These are phyloP conservation scores for Horisme vitalbata DNA, from an alignment of 2,888 invertebrate genomes.

Conservation along the genomic window DNA sequence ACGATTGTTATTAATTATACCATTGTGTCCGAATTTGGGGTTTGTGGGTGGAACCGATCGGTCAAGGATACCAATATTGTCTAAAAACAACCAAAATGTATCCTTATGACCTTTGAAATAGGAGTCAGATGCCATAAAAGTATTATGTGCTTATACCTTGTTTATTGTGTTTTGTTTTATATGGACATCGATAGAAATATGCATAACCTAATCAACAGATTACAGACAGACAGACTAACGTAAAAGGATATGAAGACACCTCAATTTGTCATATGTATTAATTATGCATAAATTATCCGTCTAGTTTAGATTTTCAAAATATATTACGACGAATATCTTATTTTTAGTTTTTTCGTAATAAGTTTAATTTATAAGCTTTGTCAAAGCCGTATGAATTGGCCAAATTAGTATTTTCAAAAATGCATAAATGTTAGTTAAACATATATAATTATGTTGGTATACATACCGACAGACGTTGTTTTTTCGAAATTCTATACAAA, in stretches of 20 bases:
- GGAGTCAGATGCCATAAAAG: constrained; percentile 34
- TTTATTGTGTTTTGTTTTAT: constrained; percentile 24
- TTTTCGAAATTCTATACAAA: too few species aligned
- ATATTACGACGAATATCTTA: too few species aligned
- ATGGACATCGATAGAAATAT: constrained; percentile 25
- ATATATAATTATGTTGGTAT: too few species aligned
- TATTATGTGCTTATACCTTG: constrained; percentile 20
- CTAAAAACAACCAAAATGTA: constrained; percentile 40
- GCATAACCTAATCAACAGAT: constrained; percentile 15
- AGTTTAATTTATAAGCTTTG: too few species aligned
- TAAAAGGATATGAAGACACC: constrained; percentile 2
- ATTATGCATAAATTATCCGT: too few species aligned
- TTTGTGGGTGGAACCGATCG: constrained; percentile 60
- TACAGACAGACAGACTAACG: constrained; percentile 18
- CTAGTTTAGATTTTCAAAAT: too few species aligned
- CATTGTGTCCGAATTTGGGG: constrained; percentile 58
- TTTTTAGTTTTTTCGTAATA: too few species aligned
- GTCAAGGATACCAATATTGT: constrained; percentile 56
- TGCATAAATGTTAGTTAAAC: too few species aligned
- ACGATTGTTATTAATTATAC: constrained; percentile 58
- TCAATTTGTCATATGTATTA: constrained; percentile 18
- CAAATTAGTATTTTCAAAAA: too few species aligned
- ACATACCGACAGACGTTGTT: too few species aligned
- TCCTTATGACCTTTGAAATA: constrained; percentile 43
- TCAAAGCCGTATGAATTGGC: too few species aligned